Percentiles rank a stretch among this genome's conserved stretches.
Evolutionary conservation across 2,888 invertebrate genomes (phyloP).

Genomic region (Frankliniella fusca): DNA sequence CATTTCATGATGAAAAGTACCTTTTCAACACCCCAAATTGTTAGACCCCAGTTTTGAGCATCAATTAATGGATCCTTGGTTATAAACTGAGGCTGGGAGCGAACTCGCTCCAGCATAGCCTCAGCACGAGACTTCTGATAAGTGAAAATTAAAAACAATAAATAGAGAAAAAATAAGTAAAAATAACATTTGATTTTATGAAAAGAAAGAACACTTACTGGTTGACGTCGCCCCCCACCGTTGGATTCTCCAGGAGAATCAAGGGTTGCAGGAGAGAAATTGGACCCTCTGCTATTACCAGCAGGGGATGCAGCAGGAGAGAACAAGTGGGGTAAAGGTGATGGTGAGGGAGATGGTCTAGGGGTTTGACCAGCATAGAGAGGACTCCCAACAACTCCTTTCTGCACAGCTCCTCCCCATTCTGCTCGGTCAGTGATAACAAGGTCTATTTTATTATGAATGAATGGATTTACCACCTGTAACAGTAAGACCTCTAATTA

Average conservation of each 20-base stretch:
- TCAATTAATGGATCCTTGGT: slow-evolving; percentile 38
- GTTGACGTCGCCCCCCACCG: not conserved
- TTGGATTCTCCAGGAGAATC: not conserved
- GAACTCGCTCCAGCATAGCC: slow-evolving; percentile 75
- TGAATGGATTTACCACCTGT: slow-evolving; percentile 60
- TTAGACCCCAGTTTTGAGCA: slow-evolving; percentile 39
- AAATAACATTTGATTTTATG: not conserved
- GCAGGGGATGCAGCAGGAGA: slow-evolving; percentile 37
- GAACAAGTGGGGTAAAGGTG: slow-evolving; percentile 37
- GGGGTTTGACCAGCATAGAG: not conserved
- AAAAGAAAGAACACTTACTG: not conserved
- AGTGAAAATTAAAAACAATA: slow-evolving; percentile 27
- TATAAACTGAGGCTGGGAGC: slow-evolving; percentile 42
- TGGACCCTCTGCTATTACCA: not conserved
- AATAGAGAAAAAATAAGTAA: not conserved
- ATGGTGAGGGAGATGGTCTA: slow-evolving; percentile 34
- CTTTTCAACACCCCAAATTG: slow-evolving; percentile 37
- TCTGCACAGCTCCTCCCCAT: slow-evolving; percentile 31
- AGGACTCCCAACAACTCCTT: slow-evolving; percentile 20
- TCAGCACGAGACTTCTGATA: slow-evolving; percentile 62
- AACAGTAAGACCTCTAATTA: slow-evolving; percentile 38
- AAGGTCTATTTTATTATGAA: slow-evolving; percentile 58
- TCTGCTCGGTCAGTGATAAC: slow-evolving; percentile 53
- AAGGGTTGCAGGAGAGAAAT: slow-evolving; percentile 26
- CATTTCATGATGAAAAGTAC: slow-evolving; percentile 31